These are phyloP conservation scores for Clavelina lepadiformis DNA, from an alignment of 23 tunicate species.

Conservation along the genomic window DNA sequence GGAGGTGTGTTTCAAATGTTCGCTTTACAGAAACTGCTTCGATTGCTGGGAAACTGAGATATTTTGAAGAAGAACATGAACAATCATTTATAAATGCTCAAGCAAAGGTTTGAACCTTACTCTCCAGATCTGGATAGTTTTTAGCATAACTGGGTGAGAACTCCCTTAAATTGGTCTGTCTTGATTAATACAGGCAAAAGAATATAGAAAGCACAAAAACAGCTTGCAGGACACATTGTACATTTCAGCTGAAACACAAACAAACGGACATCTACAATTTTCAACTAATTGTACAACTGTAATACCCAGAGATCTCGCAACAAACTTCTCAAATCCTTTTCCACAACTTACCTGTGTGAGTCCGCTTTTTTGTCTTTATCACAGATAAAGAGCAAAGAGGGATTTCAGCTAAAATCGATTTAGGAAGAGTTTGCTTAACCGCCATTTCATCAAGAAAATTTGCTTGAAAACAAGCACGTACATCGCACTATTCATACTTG, in stretches of 20 bases:
- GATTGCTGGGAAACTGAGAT: not conserved
- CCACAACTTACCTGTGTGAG: slow-evolving; percentile 21
- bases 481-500: too few relatives aligned
- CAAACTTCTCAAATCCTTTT: slow-evolving; percentile 12
- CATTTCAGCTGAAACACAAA: slow-evolving; percentile 22
- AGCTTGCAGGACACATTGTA: slow-evolving; percentile 14
- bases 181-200: not conserved
- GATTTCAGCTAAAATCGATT: too few relatives aligned
- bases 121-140: slow-evolving; percentile 17
- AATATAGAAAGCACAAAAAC: slow-evolving; percentile 17
- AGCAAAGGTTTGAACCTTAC: slow-evolving; percentile 5
- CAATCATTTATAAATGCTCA: slow-evolving; percentile 6
- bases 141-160: slow-evolving; percentile 15
- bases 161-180: slow-evolving; percentile 17
- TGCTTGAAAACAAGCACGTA: too few relatives aligned
- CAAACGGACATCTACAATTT: slow-evolving; percentile 17
- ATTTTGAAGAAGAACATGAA: slow-evolving; percentile 8
- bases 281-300: slow-evolving; percentile 9
- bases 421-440: too few relatives aligned
- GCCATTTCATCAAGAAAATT: too few relatives aligned
- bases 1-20: slow-evolving; percentile 14
- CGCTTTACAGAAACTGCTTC: slow-evolving; percentile 20
- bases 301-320: slow-evolving; percentile 10
- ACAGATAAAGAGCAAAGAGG: slow-evolving; percentile 13
- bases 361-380: slow-evolving; percentile 16